Conservation (phyloP, 2,113 vertebrate species). For the Cairina moschata region DNA sequence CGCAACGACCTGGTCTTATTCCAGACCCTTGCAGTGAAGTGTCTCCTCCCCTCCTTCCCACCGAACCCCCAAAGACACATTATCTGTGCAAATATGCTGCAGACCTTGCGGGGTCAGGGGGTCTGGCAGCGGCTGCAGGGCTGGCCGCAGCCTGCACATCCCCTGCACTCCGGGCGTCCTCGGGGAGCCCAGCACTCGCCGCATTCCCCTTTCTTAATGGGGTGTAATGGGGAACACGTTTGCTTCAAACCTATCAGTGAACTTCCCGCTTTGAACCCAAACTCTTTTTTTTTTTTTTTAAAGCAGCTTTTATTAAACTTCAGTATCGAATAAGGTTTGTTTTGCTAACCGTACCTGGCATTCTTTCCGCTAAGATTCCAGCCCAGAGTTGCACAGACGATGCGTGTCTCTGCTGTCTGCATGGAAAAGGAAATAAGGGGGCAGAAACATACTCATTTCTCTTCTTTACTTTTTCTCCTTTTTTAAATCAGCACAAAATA, state of each 20-base stretch:
- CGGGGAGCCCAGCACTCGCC: conserved; percentile 32
- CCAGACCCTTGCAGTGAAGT: not conserved
- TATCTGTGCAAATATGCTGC: conserved; percentile 57
- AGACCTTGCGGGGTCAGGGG: conserved; percentile 28
- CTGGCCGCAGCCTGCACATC: conserved; percentile 60
- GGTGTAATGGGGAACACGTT: conserved; percentile 79
- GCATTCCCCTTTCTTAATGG: conserved; percentile 80
- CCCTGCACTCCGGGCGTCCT: conserved; percentile 58
- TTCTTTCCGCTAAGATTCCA: conserved; percentile 41
- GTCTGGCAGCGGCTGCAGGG: conserved; percentile 40
- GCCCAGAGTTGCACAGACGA: conserved; percentile 22
- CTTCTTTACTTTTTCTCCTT: not conserved
- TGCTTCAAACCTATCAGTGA: conserved; percentile 71
- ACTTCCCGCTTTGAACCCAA: conserved; percentile 46
- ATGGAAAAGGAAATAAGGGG: not conserved
- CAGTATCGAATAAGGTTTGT: conserved; percentile 27
- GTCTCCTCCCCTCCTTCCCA: conserved; percentile 1
- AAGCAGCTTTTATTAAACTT: conserved; percentile 59
- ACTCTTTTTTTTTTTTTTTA: conserved; percentile 20
- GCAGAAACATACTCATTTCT: not conserved
- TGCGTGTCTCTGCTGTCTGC: not conserved
- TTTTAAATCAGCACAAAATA: not conserved
- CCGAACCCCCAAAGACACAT: conserved; percentile 52
- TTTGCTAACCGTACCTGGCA: conserved; percentile 46
- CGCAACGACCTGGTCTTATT: not conserved